phyloP scores from a whole-genome alignment of 2,113 vertebrate species.

The Pelecanoides urinatrix region DNA sequence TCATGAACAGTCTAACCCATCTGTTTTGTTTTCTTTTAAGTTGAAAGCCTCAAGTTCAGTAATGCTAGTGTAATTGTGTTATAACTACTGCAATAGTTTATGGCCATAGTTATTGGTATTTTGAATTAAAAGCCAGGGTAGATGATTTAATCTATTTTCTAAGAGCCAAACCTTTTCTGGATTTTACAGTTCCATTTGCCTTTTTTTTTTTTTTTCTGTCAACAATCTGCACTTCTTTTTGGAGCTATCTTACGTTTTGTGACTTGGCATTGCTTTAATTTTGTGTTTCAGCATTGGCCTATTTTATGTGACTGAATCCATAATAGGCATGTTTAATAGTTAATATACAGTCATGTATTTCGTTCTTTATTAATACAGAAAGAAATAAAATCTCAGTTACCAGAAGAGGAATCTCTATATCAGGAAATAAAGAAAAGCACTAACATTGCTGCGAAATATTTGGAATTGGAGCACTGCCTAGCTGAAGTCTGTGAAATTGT shows the following conservation, averaged over 20 bases:
- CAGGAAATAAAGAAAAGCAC: constrained; percentile 61
- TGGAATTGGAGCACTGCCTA: constrained; percentile 78
- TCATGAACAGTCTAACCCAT: neutral
- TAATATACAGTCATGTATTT: neutral
- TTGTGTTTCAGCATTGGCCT: neutral
- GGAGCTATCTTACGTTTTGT: neutral
- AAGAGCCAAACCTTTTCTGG: neutral
- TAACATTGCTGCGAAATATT: constrained; percentile 70
- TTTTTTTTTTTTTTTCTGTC: neutral
- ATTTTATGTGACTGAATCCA: neutral
- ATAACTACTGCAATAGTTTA: neutral
- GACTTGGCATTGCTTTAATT: neutral
- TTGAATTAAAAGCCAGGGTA: neutral
- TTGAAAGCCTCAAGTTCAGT: neutral
- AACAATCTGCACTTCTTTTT: neutral
- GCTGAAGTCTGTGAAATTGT: constrained; percentile 71
- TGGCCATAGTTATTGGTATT: neutral
- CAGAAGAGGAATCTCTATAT: constrained; percentile 42
- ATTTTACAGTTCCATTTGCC: neutral
- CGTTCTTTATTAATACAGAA: constrained; percentile 46
- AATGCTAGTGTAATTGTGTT: neutral
- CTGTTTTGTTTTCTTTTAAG: neutral
- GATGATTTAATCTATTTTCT: neutral
- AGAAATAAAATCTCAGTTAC: neutral
- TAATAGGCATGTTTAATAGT: neutral